Evolutionary conservation across 2,113 vertebrate genomes (phyloP).

Genomic region (Pluvialis apricaria): DNA sequence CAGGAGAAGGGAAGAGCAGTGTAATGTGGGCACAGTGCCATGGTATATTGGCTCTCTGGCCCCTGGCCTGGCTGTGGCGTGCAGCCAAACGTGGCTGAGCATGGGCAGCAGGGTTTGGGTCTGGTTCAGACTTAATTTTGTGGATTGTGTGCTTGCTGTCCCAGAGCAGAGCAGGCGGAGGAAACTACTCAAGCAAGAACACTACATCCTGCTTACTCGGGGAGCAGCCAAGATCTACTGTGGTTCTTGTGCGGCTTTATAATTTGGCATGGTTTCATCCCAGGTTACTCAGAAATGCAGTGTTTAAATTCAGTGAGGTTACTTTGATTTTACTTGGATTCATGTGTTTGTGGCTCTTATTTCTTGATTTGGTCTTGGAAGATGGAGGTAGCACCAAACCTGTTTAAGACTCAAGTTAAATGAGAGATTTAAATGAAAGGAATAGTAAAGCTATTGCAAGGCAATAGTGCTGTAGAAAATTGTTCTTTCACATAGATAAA

Average conservation of each 20-base stretch:
- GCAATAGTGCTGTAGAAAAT: neutral
- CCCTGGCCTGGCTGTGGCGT: neutral
- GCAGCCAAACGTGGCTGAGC: rapidly evolving
- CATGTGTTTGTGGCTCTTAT: neutral
- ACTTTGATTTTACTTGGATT: neutral
- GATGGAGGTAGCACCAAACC: neutral
- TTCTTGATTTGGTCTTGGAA: neutral
- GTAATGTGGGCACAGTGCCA: neutral
- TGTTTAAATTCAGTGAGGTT: neutral
- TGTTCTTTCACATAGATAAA: neutral
- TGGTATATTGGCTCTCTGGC: neutral
- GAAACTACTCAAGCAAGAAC: neutral
- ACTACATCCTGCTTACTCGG: neutral
- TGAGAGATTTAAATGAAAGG: neutral
- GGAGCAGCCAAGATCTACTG: neutral
- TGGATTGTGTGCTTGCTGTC: neutral
- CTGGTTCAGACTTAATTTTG: neutral
- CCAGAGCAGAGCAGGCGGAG: neutral
- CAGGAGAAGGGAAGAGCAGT: neutral
- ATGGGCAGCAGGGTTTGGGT: neutral
- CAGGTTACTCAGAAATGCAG: neutral
- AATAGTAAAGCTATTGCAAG: neutral
- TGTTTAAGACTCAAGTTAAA: neutral
- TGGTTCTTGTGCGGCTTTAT: neutral
- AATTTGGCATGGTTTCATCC: neutral